A percentile compares a stretch with the other conserved stretches of the same genome.
phyloP scores from a whole-genome alignment of 1,140 invertebrate species.

The Bombus ignitus region DNA sequence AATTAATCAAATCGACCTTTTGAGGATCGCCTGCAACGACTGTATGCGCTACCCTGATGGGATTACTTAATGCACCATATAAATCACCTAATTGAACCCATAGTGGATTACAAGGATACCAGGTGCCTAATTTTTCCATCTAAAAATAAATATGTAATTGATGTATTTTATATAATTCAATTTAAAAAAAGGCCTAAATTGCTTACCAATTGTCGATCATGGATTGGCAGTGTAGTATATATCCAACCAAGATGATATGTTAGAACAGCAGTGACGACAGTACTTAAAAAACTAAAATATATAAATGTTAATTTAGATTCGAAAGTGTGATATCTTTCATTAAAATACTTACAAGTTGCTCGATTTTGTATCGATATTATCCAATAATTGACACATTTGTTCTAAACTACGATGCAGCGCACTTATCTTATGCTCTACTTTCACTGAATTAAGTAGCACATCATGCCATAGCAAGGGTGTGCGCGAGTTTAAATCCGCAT shows the following conservation, averaged over 20 bases:
- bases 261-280: slow-evolving; percentile 92
- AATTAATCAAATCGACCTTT: slow-evolving; percentile 86
- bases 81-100: slow-evolving; percentile 94
- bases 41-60: slow-evolving; percentile 89
- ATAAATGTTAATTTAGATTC: neutral
- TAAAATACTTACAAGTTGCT: slow-evolving; percentile 78
- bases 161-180: neutral
- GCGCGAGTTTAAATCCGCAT: slow-evolving; percentile 27
- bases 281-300: slow-evolving; percentile 93
- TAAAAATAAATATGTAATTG: slow-evolving; percentile 58
- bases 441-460: slow-evolving; percentile 74
- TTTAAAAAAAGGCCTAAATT: neutral
- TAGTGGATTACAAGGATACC: slow-evolving; percentile 89
- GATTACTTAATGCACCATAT: slow-evolving; percentile 91
- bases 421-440: slow-evolving; percentile 62
- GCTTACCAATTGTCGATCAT: slow-evolving; percentile 73
- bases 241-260: slow-evolving; percentile 96
- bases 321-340: neutral
- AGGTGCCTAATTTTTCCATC: slow-evolving; percentile 79
- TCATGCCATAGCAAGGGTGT: slow-evolving; percentile 79
- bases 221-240: slow-evolving; percentile 85
- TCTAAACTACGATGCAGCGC: slow-evolving; percentile 72
- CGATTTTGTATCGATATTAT: slow-evolving; percentile 78
- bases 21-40: slow-evolving; percentile 89
- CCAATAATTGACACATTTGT: slow-evolving; percentile 77